Conservation (phyloP, 2,113 vertebrate species). For the Jaculus jaculus region DNA sequence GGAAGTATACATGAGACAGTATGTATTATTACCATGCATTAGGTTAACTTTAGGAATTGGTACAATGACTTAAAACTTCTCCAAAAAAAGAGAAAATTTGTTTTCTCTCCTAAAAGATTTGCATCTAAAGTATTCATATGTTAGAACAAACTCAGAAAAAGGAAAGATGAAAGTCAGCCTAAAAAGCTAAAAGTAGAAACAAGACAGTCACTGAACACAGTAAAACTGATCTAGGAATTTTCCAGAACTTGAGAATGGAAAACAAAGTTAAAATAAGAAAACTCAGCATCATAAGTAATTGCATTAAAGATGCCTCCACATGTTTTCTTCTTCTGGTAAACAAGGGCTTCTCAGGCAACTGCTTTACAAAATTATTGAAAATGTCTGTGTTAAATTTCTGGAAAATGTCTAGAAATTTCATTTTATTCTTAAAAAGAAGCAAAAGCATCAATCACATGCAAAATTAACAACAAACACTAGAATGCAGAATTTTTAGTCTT, state of each 20-base stretch:
- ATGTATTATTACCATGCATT: slow-evolving; percentile 4
- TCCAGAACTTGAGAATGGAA: slow-evolving; percentile 71
- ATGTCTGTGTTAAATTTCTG: slow-evolving; percentile 61
- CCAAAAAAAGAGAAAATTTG: neutral
- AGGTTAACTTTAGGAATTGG: slow-evolving; percentile 38
- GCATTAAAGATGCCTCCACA: neutral
- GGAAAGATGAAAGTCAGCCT: slow-evolving; percentile 23
- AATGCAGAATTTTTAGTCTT: slow-evolving; percentile 79
- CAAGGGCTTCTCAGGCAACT: neutral
- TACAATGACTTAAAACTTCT: slow-evolving; percentile 23
- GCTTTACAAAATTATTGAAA: slow-evolving; percentile 29
- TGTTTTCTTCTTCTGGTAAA: neutral
- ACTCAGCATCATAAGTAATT: neutral
- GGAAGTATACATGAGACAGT: neutral
- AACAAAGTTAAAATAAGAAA: slow-evolving; percentile 22
- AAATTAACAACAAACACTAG: slow-evolving; percentile 66
- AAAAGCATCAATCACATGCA: slow-evolving; percentile 80
- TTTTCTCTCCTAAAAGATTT: slow-evolving; percentile 37
- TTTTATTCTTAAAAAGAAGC: slow-evolving; percentile 51
- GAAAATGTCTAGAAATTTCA: slow-evolving; percentile 76
- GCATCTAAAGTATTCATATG: slow-evolving; percentile 3
- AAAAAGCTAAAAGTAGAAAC: slow-evolving; percentile 30
- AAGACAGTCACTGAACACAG: slow-evolving; percentile 19
- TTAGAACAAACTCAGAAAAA: slow-evolving; percentile 53
- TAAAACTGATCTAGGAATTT: slow-evolving; percentile 67